phyloP scores from a whole-genome alignment of 2,113 vertebrate genomes.

The Columba janthina region DNA sequence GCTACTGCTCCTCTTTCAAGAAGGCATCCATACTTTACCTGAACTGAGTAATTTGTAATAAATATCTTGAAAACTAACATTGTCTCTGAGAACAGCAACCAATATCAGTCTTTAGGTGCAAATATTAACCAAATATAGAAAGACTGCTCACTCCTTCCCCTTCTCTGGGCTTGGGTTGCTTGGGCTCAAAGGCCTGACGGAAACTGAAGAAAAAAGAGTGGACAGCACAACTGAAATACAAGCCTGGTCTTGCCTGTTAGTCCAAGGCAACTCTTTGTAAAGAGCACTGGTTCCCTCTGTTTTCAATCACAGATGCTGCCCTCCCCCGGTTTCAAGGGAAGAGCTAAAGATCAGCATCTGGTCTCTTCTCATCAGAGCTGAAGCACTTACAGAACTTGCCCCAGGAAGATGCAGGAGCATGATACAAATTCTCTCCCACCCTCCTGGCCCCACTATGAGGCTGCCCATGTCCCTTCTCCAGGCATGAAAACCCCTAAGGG shows the following conservation, averaged over 20 bases:
- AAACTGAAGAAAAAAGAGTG: background rate
- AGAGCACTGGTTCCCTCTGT: background rate
- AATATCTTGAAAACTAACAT: background rate
- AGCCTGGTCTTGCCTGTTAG: background rate
- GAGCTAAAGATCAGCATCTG: background rate
- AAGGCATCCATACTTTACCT: background rate
- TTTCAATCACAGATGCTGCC: background rate
- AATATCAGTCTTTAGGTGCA: background rate
- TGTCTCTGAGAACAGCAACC: background rate
- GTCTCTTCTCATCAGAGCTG: background rate
- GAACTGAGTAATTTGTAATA: background rate
- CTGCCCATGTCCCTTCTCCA: fast-evolving
- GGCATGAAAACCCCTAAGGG: fast-evolving
- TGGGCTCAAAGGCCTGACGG: background rate
- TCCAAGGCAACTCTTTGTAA: background rate
- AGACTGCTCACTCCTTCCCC: background rate
- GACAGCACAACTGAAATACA: background rate
- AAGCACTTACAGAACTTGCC: background rate
- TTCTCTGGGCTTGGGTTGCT: background rate
- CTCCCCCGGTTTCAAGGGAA: background rate
- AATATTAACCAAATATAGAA: background rate
- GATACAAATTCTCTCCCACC: background rate
- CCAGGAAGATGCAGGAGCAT: fast-evolving
- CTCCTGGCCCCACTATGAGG: fast-evolving
- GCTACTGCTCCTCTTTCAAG: background rate